Evolutionary conservation across 2,113 vertebrate species (phyloP).

Genomic region (Oxyruncus cristatus): DNA sequence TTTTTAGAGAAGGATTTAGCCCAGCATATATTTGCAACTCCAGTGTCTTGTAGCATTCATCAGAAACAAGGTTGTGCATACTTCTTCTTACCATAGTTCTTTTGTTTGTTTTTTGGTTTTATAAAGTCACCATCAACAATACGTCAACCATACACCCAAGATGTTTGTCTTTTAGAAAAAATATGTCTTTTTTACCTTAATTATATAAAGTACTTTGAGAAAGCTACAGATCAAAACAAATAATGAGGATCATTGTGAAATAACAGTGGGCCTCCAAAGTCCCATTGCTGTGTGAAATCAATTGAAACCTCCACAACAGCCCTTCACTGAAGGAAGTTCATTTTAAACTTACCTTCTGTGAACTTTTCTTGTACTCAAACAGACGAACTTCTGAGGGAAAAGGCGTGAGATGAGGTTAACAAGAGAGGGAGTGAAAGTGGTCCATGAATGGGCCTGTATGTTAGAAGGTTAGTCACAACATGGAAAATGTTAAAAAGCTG

Average conservation of each 20-base stretch:
- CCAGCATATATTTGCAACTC: not conserved
- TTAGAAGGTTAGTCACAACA: conserved; percentile 5
- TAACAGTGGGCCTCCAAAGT: not conserved
- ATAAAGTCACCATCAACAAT: not conserved
- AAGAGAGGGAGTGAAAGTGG: not conserved
- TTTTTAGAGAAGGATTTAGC: not conserved
- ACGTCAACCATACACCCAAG: not conserved
- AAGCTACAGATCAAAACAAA: not conserved
- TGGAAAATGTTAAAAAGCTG: conserved; percentile 12
- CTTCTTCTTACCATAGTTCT: not conserved
- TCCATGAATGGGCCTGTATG: conserved; percentile 1
- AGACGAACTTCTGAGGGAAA: not conserved
- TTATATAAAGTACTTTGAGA: not conserved
- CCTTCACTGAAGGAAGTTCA: not conserved
- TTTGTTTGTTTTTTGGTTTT: not conserved
- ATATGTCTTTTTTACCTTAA: not conserved
- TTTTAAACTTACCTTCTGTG: not conserved
- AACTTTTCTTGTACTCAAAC: not conserved
- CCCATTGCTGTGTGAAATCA: not conserved
- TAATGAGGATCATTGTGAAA: not conserved
- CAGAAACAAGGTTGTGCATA: not conserved
- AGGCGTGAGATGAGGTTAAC: not conserved
- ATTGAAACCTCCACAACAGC: not conserved
- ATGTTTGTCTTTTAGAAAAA: not conserved
- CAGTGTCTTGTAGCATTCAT: not conserved